A percentile compares a stretch with the other conserved stretches of the same genome.
Evolutionary conservation across 2,888 invertebrate species (phyloP).

Genomic region (Notodonta dromedarius): DNA sequence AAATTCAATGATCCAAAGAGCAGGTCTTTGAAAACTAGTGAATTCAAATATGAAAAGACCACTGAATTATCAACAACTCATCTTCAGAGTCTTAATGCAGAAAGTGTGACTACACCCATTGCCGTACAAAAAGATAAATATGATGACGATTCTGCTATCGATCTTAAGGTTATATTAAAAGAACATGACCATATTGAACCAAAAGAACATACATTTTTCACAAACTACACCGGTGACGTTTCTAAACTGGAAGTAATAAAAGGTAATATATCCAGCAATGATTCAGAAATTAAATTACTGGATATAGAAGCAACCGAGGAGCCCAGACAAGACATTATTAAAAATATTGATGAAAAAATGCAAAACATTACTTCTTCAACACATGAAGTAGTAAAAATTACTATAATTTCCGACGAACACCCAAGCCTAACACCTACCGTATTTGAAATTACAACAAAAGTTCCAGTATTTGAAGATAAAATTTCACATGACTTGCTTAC

Average conservation of each 20-base stretch:
- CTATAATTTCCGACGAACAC: conserved; percentile 51
- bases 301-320: conserved; percentile 33
- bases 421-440: conserved; percentile 43
- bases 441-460: conserved; percentile 64
- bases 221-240: conserved; percentile 46
- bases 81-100: conserved; percentile 26
- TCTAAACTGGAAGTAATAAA: conserved; percentile 44
- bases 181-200: conserved; percentile 43
- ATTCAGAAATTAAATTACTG: conserved; percentile 33
- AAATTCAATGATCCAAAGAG: conserved; percentile 58
- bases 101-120: conserved; percentile 31
- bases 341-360: conserved; percentile 24
- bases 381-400: conserved; percentile 59
- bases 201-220: conserved; percentile 35
- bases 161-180: conserved; percentile 69
- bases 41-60: conserved; percentile 46
- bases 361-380: conserved; percentile 32
- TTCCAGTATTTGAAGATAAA: conserved; percentile 51
- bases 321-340: conserved; percentile 17
- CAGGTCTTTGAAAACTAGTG: conserved; percentile 47
- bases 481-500: conserved; percentile 8
- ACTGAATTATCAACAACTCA: conserved; percentile 30
- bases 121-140: conserved; percentile 27
- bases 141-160: conserved; percentile 59
- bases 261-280: conserved; percentile 34